A percentile compares a stretch with the other conserved stretches of the same genome.
phyloP scores from a whole-genome alignment of 2,113 vertebrate species.

The Eulemur rufifrons region DNA sequence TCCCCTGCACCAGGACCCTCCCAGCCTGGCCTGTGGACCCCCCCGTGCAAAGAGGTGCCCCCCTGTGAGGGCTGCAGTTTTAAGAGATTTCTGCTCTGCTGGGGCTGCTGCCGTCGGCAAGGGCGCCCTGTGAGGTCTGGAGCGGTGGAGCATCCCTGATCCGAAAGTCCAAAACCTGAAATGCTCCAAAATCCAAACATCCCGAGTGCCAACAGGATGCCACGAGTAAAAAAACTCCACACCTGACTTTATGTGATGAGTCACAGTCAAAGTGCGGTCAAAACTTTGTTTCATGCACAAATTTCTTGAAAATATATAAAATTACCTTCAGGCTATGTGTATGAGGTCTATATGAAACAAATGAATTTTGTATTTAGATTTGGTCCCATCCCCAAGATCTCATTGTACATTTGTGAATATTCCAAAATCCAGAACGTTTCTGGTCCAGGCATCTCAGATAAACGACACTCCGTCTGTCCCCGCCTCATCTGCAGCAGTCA shows the following conservation, averaged over 20 bases:
- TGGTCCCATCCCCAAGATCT: background rate
- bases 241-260: background rate
- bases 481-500: background rate
- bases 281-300: background rate
- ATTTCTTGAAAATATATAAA: background rate
- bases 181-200: background rate
- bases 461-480: accelerated
- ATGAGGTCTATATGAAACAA: background rate
- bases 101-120: background rate
- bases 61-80: background rate
- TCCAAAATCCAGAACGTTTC: background rate
- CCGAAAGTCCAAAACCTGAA: background rate
- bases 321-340: background rate
- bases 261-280: background rate
- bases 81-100: background rate
- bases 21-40: background rate
- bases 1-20: background rate
- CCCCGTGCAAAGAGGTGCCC: accelerated
- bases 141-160: background rate
- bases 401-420: background rate
- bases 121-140: background rate
- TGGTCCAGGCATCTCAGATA: background rate
- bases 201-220: background rate
- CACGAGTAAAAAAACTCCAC: background rate
- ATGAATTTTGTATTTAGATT: background rate